Base-by-base conservation (phyloP, 1,140 invertebrate species). In the Magallana gigas region DNA sequence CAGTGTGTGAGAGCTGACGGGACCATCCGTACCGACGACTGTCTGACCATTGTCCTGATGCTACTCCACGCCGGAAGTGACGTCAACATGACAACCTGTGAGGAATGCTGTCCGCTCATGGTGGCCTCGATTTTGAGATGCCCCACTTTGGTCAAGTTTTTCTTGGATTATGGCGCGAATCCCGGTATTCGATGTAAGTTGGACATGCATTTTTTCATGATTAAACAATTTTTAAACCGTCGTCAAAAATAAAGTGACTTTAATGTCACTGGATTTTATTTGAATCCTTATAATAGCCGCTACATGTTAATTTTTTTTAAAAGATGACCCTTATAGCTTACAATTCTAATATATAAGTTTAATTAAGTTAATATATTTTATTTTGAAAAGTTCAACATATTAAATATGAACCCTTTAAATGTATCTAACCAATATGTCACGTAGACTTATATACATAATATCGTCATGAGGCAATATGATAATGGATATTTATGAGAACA, bases 31-130 rank as follows among this genome's bases (percentile, higher is more conserved):
- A n/a, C 85, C 14, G 83, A 89, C 23, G 83, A 88, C 57, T 83
- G 88, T 8, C 68, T 87, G 84, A 81, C 85, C n/a, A 87, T 92
- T 11, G 87, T 90, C n/a, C 18, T 89, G 12, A 29, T 91, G 60
- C 82, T 92, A 4, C 87, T 86, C 3, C 88, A 90, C 36, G 85
- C 89, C 56, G 90, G 89, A 58, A 84, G 86, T 1, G 87, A 89
- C 60, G 36, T 92, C n/a, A 89, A 91, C 84, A 56, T 90, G 68
- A 86, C 18, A 8, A 59, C 64, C n/a, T 83, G 68, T 81, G 90
- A 92, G 36, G 62, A 88, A 58, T 86, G 90, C n/a, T 89, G 89
- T 83, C 90, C 91, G 23, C 56, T 92, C 12, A 64, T 89, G 9
- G 60, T 85, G 57, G 82, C 89, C n/a, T 48, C 87, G 8, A 48